A percentile compares a stretch with the other conserved stretches of the same genome.
Evolutionary conservation across 2,797 vertebrate species (phyloP).

Genomic region (Muraenolepis orangiensis): DNA sequence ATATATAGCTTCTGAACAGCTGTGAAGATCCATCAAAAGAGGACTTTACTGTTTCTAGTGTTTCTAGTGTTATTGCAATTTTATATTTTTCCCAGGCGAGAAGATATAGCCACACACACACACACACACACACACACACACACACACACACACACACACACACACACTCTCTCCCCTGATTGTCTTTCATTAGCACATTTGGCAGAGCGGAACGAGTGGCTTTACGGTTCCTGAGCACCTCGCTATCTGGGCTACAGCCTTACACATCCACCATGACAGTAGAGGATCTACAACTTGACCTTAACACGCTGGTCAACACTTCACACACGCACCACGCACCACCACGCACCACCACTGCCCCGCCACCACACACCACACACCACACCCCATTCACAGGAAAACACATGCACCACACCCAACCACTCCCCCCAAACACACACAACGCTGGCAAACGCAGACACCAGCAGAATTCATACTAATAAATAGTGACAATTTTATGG

Average conservation of each 20-base stretch:
- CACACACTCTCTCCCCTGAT: slow-evolving; percentile 9
- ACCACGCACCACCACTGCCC: neutral
- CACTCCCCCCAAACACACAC: neutral
- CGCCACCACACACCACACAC: neutral
- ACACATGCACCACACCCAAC: neutral
- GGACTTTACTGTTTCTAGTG: too few species aligned
- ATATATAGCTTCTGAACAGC: too few species aligned
- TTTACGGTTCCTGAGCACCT: slow-evolving; percentile 29
- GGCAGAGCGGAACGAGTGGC: slow-evolving; percentile 49
- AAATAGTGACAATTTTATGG: neutral
- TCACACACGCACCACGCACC: slow-evolving; percentile 4
- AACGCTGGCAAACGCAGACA: neutral
- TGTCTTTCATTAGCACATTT: slow-evolving; percentile 52
- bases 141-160: slow-evolving; percentile 14
- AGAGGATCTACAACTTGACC: slow-evolving; percentile 45
- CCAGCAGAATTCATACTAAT: slow-evolving; percentile 7
- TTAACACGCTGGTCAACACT: slow-evolving; percentile 22
- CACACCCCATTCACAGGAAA: neutral
- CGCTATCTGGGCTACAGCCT: slow-evolving; percentile 46
- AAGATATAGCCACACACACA: neutral
- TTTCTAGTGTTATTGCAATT: too few species aligned
- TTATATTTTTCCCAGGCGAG: neutral
- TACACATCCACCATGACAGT: slow-evolving; percentile 55
- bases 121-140: slow-evolving; percentile 10
- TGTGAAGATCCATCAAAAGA: too few species aligned